These are phyloP conservation scores for Nomada hirtipes DNA, from an alignment of 2,888 invertebrate species.

Conservation along the genomic window DNA sequence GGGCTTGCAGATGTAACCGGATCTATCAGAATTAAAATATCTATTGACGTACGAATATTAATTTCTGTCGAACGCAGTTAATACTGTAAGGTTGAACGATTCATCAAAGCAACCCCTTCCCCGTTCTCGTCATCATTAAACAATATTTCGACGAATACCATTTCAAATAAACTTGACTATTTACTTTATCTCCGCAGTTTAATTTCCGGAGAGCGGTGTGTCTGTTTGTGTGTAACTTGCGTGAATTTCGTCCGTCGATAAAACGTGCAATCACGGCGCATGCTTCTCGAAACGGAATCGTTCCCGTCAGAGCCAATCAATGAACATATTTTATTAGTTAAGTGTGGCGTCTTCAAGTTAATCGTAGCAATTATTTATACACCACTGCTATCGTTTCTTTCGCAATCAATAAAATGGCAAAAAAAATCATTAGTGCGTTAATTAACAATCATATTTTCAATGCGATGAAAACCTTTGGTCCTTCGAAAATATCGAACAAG, in stretches of 20 bases:
- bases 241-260: constrained; percentile 31
- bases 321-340: constrained; percentile 18
- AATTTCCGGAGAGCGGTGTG: constrained; percentile 11
- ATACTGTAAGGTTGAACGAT: constrained; percentile 9
- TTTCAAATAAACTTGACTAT: constrained; percentile 8
- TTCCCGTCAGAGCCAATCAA: constrained; percentile 1
- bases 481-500: no score
- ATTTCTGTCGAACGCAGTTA: constrained; percentile 4
- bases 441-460: no score
- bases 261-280: constrained; percentile 30
- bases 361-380: not conserved
- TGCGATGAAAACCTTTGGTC: no score
- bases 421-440: no score
- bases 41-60: constrained; percentile 18
- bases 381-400: not conserved
- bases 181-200: constrained; percentile 40
- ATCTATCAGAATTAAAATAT: constrained; percentile 17
- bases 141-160: constrained; percentile 36
- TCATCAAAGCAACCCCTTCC: not conserved
- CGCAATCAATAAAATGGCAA: no score
- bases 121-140: constrained; percentile 20
- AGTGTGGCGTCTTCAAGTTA: not conserved
- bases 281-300: constrained; percentile 1
- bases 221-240: constrained; percentile 20
- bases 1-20: not conserved